Percentiles rank a stretch among this genome's conserved stretches.
phyloP scores from a whole-genome alignment of 2,888 invertebrate species.

The Frankliniella fusca region DNA sequence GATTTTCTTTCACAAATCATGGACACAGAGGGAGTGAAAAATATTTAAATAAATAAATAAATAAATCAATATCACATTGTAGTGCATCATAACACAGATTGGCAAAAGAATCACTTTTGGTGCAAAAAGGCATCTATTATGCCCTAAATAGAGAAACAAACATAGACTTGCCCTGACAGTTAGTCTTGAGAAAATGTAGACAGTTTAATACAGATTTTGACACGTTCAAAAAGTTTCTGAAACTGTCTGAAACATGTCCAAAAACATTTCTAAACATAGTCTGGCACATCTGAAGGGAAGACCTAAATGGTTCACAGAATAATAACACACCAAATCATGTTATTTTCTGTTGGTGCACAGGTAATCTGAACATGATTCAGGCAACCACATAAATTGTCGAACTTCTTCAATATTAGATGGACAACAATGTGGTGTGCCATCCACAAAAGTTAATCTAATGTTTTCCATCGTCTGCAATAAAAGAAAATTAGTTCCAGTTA shows the following conservation, averaged over 20 bases:
- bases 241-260: neutral
- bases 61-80: neutral
- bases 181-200: neutral
- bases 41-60: neutral
- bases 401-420: constrained; percentile 65
- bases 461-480: constrained; percentile 45
- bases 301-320: too few species aligned
- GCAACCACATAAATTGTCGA: constrained; percentile 58
- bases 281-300: too few species aligned
- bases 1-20: neutral
- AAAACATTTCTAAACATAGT: neutral
- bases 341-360: constrained; percentile 31
- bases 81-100: neutral
- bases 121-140: neutral
- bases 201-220: neutral
- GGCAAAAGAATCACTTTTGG: neutral
- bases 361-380: constrained; percentile 45
- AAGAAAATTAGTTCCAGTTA: neutral
- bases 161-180: neutral
- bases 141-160: neutral
- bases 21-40: neutral
- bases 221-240: too few species aligned
- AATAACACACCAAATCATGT: neutral
- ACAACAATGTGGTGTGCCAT: constrained; percentile 58
- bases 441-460: constrained; percentile 46